Conservation (phyloP, 2,113 vertebrate genomes). For the Hyaena hyaena region DNA sequence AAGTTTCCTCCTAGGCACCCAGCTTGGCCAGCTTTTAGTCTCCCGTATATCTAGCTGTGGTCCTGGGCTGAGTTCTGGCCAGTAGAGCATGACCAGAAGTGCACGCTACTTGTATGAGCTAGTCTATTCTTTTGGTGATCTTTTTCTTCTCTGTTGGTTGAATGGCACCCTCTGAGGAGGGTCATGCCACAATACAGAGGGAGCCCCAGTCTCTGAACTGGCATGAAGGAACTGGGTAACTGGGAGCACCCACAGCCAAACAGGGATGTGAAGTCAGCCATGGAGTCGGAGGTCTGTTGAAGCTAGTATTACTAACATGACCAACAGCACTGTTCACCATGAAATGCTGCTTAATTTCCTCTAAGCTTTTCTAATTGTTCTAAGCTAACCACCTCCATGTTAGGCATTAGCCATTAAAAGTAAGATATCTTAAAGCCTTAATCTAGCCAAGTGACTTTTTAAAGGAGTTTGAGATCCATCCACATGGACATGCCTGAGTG, state of each 20-base stretch:
- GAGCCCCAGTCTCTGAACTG: background rate
- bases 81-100: background rate
- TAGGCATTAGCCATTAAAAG: background rate
- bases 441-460: background rate
- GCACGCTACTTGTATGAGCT: background rate
- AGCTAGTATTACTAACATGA: background rate
- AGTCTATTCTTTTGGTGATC: rapidly evolving
- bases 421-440: background rate
- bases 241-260: background rate
- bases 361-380: background rate
- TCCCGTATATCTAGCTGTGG: background rate
- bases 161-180: background rate
- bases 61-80: background rate
- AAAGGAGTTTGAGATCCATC: background rate
- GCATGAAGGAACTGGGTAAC: background rate
- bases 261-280: background rate
- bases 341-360: background rate
- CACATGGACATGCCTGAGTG: background rate
- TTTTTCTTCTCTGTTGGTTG: background rate
- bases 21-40: background rate
- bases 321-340: background rate
- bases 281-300: background rate
- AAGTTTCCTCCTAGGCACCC: background rate
- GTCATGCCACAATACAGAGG: background rate
- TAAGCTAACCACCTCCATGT: background rate